Evolutionary conservation across 2,888 invertebrate species (phyloP).

Genomic region (Gryllus longicercus): DNA sequence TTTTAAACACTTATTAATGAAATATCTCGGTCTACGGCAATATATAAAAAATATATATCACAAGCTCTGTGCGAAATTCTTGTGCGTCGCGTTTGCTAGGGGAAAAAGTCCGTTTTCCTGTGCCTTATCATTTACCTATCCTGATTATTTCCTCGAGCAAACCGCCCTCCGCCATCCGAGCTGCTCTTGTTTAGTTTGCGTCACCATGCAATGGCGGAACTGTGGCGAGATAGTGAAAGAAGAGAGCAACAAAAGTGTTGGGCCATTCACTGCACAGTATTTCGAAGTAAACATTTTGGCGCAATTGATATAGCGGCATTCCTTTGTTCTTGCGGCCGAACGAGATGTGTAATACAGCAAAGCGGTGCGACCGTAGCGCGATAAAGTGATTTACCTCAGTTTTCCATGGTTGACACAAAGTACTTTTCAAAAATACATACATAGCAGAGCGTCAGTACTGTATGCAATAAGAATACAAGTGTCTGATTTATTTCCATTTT

Average conservation of each 20-base stretch:
- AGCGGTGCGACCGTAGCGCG: slow-evolving; percentile 6
- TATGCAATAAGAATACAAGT: not conserved
- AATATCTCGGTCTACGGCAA: slow-evolving; percentile 9
- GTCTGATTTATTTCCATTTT: not conserved
- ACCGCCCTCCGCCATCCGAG: not conserved
- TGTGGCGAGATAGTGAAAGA: not conserved
- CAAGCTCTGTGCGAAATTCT: not conserved
- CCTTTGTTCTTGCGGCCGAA: not conserved
- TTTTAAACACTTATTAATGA: not conserved
- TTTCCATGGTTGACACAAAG: not conserved
- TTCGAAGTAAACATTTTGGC: not conserved
- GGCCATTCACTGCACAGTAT: not conserved
- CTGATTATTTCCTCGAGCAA: not conserved
- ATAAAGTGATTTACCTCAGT: not conserved
- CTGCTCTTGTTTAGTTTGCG: too few species aligned
- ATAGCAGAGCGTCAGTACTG: not conserved
- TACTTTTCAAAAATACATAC: not conserved
- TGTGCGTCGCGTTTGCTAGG: not conserved
- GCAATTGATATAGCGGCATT: not conserved
- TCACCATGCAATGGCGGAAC: too few species aligned
- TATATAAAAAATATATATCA: not conserved
- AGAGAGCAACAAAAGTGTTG: not conserved
- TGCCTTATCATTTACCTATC: not conserved
- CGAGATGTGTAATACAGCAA: not conserved
- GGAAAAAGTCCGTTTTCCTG: not conserved